Evolutionary conservation across 2,888 invertebrate genomes (phyloP), one percentile per base, ranked within the genome.

Genomic region (Oscheius myriophilus): DNA sequence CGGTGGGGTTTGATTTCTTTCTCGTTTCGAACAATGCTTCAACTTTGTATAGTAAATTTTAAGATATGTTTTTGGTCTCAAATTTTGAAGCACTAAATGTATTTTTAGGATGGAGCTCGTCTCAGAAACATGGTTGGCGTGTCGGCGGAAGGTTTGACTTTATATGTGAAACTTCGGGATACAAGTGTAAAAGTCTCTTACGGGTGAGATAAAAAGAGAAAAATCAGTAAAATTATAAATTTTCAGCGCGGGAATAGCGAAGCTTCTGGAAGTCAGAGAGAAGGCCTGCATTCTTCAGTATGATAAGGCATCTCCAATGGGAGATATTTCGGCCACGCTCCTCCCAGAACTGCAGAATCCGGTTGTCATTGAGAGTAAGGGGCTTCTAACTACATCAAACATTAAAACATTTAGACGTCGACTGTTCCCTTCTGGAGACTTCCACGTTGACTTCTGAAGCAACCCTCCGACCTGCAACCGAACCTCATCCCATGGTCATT

Each of bases 281-380:
- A 39, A 25, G 11, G 54, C 23, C 7, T 53, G 63, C 52, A 53
- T 63, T 25, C 52, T 53, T 16, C 41, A 66, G 11, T 72, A 75
- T 57, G 70, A 70, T 42, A 67, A 69, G 0, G 53, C 65, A 3
- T 53, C 3, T 11, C n/a, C 49, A 9, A 33, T 49, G 6, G 25
- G 46, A 16, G 45, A 26, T 49, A 25, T 33, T 1, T 2, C 62
- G 0, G 67, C 65, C 1, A 55, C 51, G 0, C 53, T 69, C n/a
- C 18, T 57, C 42, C 64, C 68, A 25, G 51, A 53, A 53, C 51
- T 75, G 11, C 75, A 75, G 61, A 21, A 58, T 53, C 75, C 75
- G 12, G 59, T 72, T 23, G 63, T 69, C 0, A 53, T 75, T 25
- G 75, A 75, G 46, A 75, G 75, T 72, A 49, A 61, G 49, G 9